phyloP scores from a whole-genome alignment of 37 sponge, comb jelly and placozoan species.

The Diacarnus erythraeanus region DNA sequence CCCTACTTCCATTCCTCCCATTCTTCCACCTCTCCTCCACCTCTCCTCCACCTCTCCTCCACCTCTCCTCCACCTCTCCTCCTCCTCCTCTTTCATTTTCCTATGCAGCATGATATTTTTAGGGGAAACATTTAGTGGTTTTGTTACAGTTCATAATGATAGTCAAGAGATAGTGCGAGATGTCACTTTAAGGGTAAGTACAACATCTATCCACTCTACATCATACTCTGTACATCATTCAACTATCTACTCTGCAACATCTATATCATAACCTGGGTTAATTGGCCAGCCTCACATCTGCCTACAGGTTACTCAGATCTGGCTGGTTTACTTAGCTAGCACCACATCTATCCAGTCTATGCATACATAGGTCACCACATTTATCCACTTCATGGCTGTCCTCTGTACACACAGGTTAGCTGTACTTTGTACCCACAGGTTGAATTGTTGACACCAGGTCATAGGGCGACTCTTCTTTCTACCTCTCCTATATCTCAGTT shows the following conservation, averaged over 20 bases:
- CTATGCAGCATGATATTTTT: constrained; percentile 67
- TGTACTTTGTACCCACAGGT: constrained; percentile 36
- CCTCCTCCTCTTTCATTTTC: too few relatives aligned
- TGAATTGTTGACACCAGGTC: constrained; percentile 70
- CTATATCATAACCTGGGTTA: too few relatives aligned
- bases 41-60: neutral
- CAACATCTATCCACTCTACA: neutral
- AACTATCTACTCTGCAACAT: too few relatives aligned
- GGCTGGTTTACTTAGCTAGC: too few relatives aligned
- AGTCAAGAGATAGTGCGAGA: constrained; percentile 65
- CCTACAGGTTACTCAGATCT: too few relatives aligned
- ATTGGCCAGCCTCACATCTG: too few relatives aligned
- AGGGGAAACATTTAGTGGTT: constrained; percentile 81
- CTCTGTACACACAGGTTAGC: too few relatives aligned
- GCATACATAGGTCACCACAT: too few relatives aligned
- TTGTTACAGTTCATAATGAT: constrained; percentile 75
- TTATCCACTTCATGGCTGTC: too few relatives aligned
- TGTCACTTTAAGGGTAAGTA: constrained; percentile 66
- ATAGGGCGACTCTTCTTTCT: constrained; percentile 44
- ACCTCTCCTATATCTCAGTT: constrained; percentile 49
- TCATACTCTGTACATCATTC: too few relatives aligned
- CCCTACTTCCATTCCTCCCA: neutral
- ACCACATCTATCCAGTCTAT: too few relatives aligned
- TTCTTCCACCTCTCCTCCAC: neutral
- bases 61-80: neutral